Conservation (phyloP, 1,140 invertebrate species). For the Metaphire vulgaris region DNA sequence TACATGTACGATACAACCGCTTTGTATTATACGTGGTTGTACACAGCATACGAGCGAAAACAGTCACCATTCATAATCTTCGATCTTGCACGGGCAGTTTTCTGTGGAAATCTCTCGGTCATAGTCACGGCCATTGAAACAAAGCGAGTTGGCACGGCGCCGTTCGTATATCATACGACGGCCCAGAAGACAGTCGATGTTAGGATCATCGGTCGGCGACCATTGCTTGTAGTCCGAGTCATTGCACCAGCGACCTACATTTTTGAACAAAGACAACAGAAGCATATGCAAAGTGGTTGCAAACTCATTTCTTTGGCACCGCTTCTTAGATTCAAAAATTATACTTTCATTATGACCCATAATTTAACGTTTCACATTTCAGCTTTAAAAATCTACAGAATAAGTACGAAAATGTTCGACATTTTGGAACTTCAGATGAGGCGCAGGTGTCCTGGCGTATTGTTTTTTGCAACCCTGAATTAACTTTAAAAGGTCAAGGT, state of each 20-base stretch:
- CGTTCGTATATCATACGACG: slow-evolving; percentile 67
- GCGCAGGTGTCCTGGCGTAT: background rate
- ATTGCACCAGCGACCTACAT: slow-evolving; percentile 57
- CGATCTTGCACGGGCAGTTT: slow-evolving; percentile 67
- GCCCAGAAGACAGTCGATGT: slow-evolving; percentile 64
- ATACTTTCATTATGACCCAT: background rate
- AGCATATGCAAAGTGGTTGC: too few species aligned
- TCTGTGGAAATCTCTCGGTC: slow-evolving; percentile 62
- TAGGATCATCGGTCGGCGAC: slow-evolving; percentile 59
- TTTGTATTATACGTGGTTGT: too few species aligned
- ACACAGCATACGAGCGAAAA: background rate
- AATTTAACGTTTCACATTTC: too few species aligned
- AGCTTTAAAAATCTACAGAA: too few species aligned
- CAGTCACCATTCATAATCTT: slow-evolving; percentile 74
- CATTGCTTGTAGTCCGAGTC: slow-evolving; percentile 77
- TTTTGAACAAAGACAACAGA: background rate
- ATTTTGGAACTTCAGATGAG: background rate
- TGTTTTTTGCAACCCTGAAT: background rate
- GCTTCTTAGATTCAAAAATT: background rate
- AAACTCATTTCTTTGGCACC: background rate
- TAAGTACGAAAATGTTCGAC: background rate
- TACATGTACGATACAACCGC: too few species aligned
- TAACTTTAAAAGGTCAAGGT: background rate
- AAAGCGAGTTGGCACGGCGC: slow-evolving; percentile 63
- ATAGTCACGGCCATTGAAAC: slow-evolving; percentile 72